These are phyloP conservation scores for Castor canadensis DNA, from an alignment of 2,113 vertebrate genomes.

Conservation along the genomic window DNA sequence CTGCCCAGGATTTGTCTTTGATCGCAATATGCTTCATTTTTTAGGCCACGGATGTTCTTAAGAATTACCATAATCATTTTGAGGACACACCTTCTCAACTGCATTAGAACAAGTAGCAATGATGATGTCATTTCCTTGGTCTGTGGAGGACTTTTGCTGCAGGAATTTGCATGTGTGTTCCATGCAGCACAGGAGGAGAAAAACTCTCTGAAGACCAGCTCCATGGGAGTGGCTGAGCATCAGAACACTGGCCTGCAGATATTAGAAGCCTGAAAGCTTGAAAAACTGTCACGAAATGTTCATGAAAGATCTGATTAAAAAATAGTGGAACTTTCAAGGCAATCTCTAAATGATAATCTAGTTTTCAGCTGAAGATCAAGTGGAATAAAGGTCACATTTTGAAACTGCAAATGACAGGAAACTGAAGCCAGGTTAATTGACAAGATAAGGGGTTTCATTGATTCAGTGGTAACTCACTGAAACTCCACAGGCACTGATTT, in stretches of 20 bases:
- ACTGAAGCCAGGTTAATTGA: background rate
- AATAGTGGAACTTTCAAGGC: background rate
- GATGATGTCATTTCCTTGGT: background rate
- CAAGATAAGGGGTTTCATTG: background rate
- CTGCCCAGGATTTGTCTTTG: background rate
- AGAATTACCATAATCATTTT: background rate
- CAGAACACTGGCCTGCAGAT: background rate
- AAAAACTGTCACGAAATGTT: background rate
- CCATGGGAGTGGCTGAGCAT: background rate
- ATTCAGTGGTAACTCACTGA: background rate
- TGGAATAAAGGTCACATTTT: background rate
- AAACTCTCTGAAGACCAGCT: background rate
- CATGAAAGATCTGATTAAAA: background rate
- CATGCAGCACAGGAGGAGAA: background rate
- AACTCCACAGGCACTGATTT: background rate
- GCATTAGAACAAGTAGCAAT: background rate
- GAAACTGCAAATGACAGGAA: background rate
- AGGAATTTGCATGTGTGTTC: background rate
- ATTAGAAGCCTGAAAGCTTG: background rate
- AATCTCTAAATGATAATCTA: background rate
- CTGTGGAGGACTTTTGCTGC: background rate
- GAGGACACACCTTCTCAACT: background rate
- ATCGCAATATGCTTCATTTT: background rate
- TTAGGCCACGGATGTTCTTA: background rate
- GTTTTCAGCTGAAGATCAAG: background rate